Evolutionary conservation across 2,888 invertebrate species (phyloP).

Genomic region (Agonum fuliginosum): DNA sequence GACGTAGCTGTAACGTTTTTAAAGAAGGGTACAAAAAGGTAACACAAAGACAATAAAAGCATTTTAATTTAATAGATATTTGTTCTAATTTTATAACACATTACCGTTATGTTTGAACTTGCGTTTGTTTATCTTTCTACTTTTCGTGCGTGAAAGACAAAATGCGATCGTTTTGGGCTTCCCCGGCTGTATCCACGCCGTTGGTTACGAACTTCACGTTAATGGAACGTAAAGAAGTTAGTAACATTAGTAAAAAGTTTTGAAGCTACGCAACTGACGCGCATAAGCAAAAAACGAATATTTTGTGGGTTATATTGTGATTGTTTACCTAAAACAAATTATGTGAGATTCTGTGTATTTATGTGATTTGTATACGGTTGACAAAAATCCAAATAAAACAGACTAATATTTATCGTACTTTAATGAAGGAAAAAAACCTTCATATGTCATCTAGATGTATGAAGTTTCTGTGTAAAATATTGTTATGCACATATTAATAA

Average conservation of each 20-base stretch:
- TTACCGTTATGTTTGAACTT: too few relatives aligned
- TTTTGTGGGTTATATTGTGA: slow-evolving; percentile 48
- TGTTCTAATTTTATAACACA: too few relatives aligned
- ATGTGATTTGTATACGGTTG: neutral
- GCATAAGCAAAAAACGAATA: slow-evolving; percentile 42
- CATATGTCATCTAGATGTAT: neutral
- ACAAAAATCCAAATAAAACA: neutral
- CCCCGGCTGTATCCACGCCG: neutral
- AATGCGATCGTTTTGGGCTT: too few relatives aligned
- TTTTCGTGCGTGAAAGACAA: too few relatives aligned
- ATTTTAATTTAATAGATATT: too few relatives aligned
- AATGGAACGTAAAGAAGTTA: neutral
- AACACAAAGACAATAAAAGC: too few relatives aligned
- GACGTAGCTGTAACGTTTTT: neutral
- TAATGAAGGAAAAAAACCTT: neutral
- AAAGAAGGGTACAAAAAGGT: neutral
- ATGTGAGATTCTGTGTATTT: neutral
- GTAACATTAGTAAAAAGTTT: neutral
- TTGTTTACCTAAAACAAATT: slow-evolving; percentile 41
- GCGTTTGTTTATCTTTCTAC: too few relatives aligned
- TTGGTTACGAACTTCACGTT: neutral
- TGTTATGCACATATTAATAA: neutral
- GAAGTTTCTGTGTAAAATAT: neutral
- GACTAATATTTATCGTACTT: neutral
- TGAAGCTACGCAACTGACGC: slow-evolving; percentile 37